Evolutionary conservation across 2,797 vertebrate genomes (phyloP).

Genomic region (Jordanella pulchra): DNA sequence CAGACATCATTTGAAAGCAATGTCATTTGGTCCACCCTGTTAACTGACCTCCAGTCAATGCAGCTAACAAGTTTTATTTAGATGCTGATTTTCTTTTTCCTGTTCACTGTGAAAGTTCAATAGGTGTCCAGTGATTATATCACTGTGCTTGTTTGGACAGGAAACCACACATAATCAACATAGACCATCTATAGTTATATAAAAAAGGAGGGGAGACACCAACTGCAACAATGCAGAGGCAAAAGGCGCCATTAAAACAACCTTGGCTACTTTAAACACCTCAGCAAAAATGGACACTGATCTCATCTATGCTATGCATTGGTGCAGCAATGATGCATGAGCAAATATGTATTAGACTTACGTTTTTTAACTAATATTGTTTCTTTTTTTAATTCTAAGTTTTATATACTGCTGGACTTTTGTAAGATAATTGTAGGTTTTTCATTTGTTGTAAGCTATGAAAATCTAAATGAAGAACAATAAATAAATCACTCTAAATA

Average conservation of each 20-base stretch:
- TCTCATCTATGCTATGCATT: background rate
- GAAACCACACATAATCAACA: background rate
- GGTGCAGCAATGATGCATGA: background rate
- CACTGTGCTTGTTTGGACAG: background rate
- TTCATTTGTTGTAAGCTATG: background rate
- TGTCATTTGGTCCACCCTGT: too few species aligned
- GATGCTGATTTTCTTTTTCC: too few species aligned
- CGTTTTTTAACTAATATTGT: background rate
- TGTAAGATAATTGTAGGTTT: background rate
- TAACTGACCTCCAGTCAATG: too few species aligned
- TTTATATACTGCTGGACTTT: background rate
- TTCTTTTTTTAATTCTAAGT: background rate
- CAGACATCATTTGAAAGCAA: too few species aligned
- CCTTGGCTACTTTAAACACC: background rate
- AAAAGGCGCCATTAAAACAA: background rate
- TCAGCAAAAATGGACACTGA: background rate
- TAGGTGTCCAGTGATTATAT: too few species aligned
- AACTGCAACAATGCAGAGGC: background rate
- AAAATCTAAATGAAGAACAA: background rate
- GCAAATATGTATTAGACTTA: background rate
- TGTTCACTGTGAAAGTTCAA: too few species aligned
- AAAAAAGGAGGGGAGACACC: background rate
- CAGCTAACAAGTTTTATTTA: too few species aligned
- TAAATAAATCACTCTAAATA: background rate
- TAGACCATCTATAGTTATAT: background rate